Conservation (phyloP, 2,888 invertebrate genomes). For the Tupiocoris notatus region DNA sequence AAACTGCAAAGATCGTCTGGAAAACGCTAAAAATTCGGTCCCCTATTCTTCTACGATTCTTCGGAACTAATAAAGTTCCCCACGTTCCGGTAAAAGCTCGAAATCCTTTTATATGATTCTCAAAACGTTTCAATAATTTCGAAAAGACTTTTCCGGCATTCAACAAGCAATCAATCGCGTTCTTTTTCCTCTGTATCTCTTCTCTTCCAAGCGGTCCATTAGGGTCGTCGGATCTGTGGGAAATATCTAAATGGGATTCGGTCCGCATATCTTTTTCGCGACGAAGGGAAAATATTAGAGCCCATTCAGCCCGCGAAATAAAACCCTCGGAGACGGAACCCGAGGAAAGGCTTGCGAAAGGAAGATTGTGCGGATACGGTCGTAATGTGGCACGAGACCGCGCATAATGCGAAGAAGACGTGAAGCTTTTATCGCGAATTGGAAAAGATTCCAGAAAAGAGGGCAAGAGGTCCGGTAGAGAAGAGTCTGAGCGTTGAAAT, state of each 20-base stretch:
- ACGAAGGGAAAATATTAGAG: constrained; percentile 19
- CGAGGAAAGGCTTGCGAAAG: constrained; percentile 2
- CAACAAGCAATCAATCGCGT: background rate
- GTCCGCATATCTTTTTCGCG: constrained; percentile 26
- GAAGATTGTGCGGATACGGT: constrained; percentile 32
- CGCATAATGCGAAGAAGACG: constrained; percentile 22
- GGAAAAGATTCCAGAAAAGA: constrained; percentile 25
- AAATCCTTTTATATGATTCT: too few species aligned
- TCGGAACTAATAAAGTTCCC: too few species aligned
- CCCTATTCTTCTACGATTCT: too few species aligned
- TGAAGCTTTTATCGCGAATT: constrained; percentile 37
- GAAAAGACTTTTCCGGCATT: background rate
- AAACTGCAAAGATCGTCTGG: too few species aligned
- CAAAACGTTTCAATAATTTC: too few species aligned
- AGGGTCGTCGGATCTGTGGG: background rate
- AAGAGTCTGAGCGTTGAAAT: too few species aligned
- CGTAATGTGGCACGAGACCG: constrained; percentile 32
- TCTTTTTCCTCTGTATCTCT: background rate
- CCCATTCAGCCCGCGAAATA: constrained; percentile 16
- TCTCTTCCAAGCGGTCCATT: constrained; percentile 4
- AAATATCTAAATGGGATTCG: constrained; percentile 24
- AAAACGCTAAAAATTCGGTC: too few species aligned
- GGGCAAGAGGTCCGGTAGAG: background rate
- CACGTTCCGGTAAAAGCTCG: too few species aligned
- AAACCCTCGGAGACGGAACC: constrained; percentile 10